Base-by-base conservation (phyloP, 2,797 vertebrate genomes). In the Columba guinea region DNA sequence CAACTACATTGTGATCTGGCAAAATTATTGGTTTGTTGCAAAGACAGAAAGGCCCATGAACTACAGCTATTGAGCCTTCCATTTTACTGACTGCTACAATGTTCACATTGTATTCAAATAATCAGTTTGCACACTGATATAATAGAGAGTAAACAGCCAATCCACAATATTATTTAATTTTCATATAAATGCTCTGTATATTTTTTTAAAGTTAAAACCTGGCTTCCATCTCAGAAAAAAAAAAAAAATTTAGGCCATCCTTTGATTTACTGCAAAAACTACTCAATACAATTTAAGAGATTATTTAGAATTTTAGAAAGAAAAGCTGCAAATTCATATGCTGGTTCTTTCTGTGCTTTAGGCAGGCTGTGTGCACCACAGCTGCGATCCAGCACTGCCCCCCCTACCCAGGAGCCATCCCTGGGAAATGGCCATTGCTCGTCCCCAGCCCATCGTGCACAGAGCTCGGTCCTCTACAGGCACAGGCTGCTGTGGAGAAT, bases 401-500 rank as follows among this genome's bases (percentile, higher is more conserved):
- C 26, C 44, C 37, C 32, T 39, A 67, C 46, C 34, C 59, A 74
- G 79, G 23, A 82, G 48, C 37, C 41, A 37, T 9, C 35, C 34
- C 9, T 2, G 20, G 55, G n/a, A 75, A 75, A 51, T 11, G 22
- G 24, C 11, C 7, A 3, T 22, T 65, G 52, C 69, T 15, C 14
- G 15, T 23, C n/a, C 30, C 3, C 30, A 5, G 17, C 18, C 32
- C 34, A 20, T 2, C 0, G 0, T 11, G 51, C 37, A 30, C 46
- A 56, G 39, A 74, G 16, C 11, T 46, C 44, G 9, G 44, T 46
- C 44, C 39, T 53, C 28, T 32, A 5, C 1, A 51, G 53, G 44
- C 84, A 73, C 37, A 69, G 55, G 34, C 44, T 34, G 17, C 23
- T 4, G 0, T 11, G 53, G 10, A 67, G 35, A 92, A 39, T 35